phyloP scores from a whole-genome alignment of 2,888 invertebrate genomes.

The Trichogramma dendrolimi region DNA sequence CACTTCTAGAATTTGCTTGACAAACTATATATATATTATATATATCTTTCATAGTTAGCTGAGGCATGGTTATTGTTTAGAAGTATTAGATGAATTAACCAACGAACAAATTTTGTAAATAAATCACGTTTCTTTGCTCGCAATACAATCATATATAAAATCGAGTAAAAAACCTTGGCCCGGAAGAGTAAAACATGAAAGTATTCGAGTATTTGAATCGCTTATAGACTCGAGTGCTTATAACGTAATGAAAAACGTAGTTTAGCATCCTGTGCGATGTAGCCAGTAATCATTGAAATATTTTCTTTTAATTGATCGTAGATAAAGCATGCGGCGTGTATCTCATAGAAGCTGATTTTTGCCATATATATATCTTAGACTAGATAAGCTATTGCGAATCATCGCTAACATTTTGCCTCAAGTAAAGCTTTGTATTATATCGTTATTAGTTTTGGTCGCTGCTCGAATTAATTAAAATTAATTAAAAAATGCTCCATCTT shows the following conservation, averaged over 20 bases:
- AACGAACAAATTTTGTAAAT: too few relatives aligned
- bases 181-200: background rate
- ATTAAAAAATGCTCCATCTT: background rate
- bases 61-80: too few relatives aligned
- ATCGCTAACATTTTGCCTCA: constrained; percentile 18
- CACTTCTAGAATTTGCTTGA: too few relatives aligned
- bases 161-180: background rate
- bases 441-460: too few relatives aligned
- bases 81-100: too few relatives aligned
- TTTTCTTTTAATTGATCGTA: background rate
- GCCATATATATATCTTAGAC: background rate
- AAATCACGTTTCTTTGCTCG: background rate
- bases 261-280: background rate
- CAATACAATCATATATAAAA: background rate
- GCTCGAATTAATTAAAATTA: background rate
- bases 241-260: background rate
- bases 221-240: background rate
- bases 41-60: too few relatives aligned
- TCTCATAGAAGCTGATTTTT: background rate
- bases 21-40: too few relatives aligned
- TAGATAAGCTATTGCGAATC: constrained; percentile 3
- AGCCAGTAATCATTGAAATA: background rate
- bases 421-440: too few relatives aligned
- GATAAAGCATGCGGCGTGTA: background rate
- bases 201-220: background rate